Conservation (phyloP, 2,797 vertebrate genomes). For the Xenops minutus region DNA sequence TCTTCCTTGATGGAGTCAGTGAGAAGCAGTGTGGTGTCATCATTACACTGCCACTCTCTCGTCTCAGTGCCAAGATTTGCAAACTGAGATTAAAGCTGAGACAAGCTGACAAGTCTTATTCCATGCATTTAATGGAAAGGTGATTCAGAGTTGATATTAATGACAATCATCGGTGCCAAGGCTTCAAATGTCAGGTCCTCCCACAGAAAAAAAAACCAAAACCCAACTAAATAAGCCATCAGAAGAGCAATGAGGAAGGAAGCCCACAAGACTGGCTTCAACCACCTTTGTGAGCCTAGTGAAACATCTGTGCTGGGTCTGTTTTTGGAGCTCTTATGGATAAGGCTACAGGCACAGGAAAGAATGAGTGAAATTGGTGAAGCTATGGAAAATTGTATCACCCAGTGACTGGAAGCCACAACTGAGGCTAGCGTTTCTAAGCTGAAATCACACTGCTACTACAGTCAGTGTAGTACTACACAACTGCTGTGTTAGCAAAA, state of each 20-base stretch:
- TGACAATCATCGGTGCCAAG: neutral
- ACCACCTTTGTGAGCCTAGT: neutral
- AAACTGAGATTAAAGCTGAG: neutral
- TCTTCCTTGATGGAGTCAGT: neutral
- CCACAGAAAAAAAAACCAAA: neutral
- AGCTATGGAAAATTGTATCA: neutral
- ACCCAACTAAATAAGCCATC: neutral
- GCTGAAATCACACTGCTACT: neutral
- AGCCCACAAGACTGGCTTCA: neutral
- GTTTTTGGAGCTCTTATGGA: neutral
- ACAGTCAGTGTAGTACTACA: neutral
- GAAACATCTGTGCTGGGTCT: neutral
- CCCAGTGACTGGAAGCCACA: neutral
- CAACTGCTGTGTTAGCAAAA: neutral
- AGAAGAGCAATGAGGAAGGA: neutral
- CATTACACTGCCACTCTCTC: neutral
- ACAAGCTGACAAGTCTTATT: constrained; percentile 5
- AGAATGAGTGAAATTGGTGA: neutral
- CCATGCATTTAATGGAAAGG: neutral
- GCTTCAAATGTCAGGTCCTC: neutral
- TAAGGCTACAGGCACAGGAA: neutral
- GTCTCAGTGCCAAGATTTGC: neutral
- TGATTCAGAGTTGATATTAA: neutral
- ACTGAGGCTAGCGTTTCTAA: neutral
- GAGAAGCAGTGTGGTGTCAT: neutral